Conservation (phyloP, 2,113 vertebrate species). For the Mustela nigripes region DNA sequence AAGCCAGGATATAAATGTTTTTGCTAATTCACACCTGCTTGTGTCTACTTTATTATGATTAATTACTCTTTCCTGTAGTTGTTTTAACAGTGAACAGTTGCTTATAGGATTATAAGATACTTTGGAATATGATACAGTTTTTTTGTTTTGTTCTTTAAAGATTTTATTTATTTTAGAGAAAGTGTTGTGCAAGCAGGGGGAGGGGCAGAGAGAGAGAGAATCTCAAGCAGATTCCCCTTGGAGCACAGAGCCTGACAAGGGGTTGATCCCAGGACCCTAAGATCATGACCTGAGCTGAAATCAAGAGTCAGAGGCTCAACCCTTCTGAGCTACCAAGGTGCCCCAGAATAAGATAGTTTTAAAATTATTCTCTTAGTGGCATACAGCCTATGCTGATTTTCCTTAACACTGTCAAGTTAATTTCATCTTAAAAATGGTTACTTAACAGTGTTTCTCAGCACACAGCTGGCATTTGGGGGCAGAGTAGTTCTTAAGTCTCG, state of each 20-base stretch:
- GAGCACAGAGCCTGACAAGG: not conserved
- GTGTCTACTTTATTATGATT: slow-evolving; percentile 43
- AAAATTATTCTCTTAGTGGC: not conserved
- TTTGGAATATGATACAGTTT: not conserved
- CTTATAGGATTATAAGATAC: not conserved
- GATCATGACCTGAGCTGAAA: not conserved
- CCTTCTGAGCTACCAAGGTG: not conserved
- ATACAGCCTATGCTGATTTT: not conserved
- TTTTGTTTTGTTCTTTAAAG: not conserved
- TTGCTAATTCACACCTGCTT: slow-evolving; percentile 9
- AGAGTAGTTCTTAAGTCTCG: not conserved
- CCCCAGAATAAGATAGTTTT: not conserved
- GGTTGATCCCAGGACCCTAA: not conserved
- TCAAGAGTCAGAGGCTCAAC: not conserved
- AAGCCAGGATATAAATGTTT: slow-evolving; percentile 18
- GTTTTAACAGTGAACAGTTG: slow-evolving; percentile 10
- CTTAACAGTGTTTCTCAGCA: not conserved
- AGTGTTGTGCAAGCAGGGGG: not conserved
- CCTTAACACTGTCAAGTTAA: slow-evolving; percentile 30
- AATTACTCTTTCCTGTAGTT: slow-evolving; percentile 33
- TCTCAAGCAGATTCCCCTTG: not conserved
- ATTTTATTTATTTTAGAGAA: not conserved
- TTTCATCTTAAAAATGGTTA: slow-evolving; percentile 24
- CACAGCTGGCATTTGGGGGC: not conserved
- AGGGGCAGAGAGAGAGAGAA: not conserved